Conservation (phyloP, 2,797 vertebrate species). For the Tamandua tetradactyla region DNA sequence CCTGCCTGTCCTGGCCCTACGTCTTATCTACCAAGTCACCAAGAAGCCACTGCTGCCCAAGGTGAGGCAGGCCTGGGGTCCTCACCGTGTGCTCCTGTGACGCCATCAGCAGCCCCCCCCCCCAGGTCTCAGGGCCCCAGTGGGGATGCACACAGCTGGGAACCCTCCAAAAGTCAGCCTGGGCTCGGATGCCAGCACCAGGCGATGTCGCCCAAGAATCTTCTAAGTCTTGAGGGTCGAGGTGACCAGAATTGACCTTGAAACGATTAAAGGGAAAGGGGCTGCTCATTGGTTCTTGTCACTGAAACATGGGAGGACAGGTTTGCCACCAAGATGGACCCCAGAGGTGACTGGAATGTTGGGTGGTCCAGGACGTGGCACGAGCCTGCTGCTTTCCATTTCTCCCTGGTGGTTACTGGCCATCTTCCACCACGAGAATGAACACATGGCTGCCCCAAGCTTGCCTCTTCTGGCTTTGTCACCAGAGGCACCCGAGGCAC, state of each 20-base stretch:
- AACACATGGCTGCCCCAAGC: neutral
- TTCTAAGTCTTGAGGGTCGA: no score
- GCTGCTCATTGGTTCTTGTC: no score
- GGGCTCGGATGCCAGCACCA: rapidly evolving
- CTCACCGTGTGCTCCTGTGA: rapidly evolving
- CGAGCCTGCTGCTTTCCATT: neutral
- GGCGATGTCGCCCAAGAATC: no score
- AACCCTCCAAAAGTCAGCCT: neutral
- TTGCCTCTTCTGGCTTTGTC: neutral
- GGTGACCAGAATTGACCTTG: neutral
- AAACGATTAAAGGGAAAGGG: neutral
- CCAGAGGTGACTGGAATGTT: neutral
- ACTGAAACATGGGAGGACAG: neutral
- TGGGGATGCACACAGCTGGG: neutral
- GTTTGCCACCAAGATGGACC: neutral
- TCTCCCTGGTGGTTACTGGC: neutral
- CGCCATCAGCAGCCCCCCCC: no score
- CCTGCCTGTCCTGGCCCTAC: conserved; percentile 86
- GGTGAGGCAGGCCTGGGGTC: neutral
- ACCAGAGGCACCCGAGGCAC: neutral
- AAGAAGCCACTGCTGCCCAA: neutral
- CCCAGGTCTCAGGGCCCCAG: no score
- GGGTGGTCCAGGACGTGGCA: neutral
- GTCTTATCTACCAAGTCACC: conserved; percentile 75
- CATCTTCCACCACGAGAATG: neutral